Evolutionary conservation across 2,888 invertebrate genomes (phyloP).

Genomic region (Eupithecia centaureata): DNA sequence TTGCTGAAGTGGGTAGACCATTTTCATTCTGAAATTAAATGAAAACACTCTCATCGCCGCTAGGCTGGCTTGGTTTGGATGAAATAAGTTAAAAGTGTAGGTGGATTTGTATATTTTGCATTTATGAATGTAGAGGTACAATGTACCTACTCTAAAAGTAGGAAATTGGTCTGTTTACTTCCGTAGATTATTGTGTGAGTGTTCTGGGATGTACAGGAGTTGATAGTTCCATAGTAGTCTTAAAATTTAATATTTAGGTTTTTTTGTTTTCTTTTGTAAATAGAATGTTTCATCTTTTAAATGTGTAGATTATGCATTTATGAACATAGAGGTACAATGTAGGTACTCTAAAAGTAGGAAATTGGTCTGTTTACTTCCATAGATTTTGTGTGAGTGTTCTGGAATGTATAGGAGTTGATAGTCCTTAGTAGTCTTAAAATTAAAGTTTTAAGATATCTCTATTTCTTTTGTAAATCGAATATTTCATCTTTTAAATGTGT

Average conservation of each 20-base stretch:
- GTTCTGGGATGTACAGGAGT: background rate
- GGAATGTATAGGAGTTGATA: background rate
- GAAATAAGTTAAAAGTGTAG: constrained; percentile 44
- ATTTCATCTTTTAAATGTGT: too few relatives aligned
- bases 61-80: constrained; percentile 48
- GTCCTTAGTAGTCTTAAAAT: too few relatives aligned
- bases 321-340: background rate
- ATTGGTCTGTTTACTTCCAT: background rate
- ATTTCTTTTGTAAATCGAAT: too few relatives aligned
- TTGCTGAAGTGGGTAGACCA: constrained; percentile 69
- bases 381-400: background rate
- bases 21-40: constrained; percentile 75
- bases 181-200: background rate
- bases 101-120: constrained; percentile 5
- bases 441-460: too few relatives aligned
- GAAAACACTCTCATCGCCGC: constrained; percentile 68
- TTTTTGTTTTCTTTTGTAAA: too few relatives aligned
- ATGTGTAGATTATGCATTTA: background rate
- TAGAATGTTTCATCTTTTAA: too few relatives aligned
- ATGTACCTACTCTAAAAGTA: background rate
- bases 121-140: background rate
- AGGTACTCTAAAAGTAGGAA: background rate
- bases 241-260: background rate
- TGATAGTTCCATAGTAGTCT: too few relatives aligned
- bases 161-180: background rate